These are phyloP conservation scores for Tigriopus japonicus DNA, from an alignment of 1,140 invertebrate species.

Conservation along the genomic window DNA sequence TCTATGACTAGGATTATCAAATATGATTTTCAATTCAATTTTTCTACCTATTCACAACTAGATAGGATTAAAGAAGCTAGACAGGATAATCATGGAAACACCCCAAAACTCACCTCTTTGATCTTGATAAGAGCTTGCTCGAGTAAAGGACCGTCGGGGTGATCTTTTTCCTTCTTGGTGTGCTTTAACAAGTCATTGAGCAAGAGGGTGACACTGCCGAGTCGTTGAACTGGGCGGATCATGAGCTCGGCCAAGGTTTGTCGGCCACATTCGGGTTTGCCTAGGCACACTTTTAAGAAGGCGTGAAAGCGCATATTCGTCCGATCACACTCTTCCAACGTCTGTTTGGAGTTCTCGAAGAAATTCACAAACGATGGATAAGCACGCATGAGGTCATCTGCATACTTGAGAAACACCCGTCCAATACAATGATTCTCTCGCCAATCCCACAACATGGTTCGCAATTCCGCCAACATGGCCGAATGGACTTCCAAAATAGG, in stretches of 20 bases:
- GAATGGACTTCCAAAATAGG: constrained; percentile 82
- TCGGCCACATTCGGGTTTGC: constrained; percentile 60
- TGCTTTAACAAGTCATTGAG: constrained; percentile 50
- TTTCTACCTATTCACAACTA: no score
- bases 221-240: constrained; percentile 85
- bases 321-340: constrained; percentile 67
- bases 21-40: no score
- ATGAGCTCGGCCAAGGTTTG: constrained; percentile 84
- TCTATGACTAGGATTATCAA: no score
- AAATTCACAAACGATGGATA: constrained; percentile 97
- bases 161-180: constrained; percentile 23
- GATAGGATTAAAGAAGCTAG: no score
- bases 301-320: constrained; percentile 88
- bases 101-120: constrained; percentile 44
- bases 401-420: constrained; percentile 63
- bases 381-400: constrained; percentile 52
- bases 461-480: constrained; percentile 57
- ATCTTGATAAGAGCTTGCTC: constrained; percentile 65
- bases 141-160: constrained; percentile 62
- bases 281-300: constrained; percentile 87
- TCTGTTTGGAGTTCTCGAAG: constrained; percentile 88
- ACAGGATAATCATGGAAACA: no score
- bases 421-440: constrained; percentile 66
- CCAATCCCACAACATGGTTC: constrained; percentile 47
- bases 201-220: constrained; percentile 83